Evolutionary conservation across 2,113 vertebrate genomes (phyloP).

Genomic region (Menidia beryllina): DNA sequence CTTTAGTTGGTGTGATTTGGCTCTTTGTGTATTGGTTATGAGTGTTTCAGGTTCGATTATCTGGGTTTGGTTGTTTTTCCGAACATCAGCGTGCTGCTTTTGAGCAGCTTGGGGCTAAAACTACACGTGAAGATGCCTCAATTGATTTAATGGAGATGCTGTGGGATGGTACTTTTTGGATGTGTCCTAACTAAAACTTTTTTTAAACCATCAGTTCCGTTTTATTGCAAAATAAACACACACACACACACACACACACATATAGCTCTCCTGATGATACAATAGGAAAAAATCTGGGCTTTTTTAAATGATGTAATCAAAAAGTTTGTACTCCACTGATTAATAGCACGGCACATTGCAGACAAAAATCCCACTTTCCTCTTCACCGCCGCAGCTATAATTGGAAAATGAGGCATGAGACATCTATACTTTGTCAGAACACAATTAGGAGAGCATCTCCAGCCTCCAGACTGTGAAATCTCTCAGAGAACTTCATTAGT

Average conservation of each 20-base stretch:
- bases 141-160: no score
- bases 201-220: neutral
- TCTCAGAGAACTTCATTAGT: slow-evolving; percentile 59
- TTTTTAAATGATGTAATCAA: neutral
- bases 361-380: slow-evolving; percentile 7
- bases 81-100: no score
- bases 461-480: slow-evolving; percentile 49
- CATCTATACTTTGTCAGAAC: slow-evolving; percentile 57
- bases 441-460: slow-evolving; percentile 57
- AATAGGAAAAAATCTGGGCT: neutral
- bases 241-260: no score
- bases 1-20: no score
- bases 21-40: no score
- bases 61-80: no score
- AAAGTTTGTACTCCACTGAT: slow-evolving; percentile 4
- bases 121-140: no score
- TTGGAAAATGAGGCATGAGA: slow-evolving; percentile 49
- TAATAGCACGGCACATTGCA: slow-evolving; percentile 18
- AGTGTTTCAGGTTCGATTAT: no score
- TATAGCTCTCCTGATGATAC: neutral
- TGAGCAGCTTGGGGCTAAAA: no score
- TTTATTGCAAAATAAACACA: neutral
- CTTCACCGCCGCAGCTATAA: slow-evolving; percentile 38
- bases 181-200: neutral
- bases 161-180: no score